Evolutionary conservation across 1,140 invertebrate species (phyloP).

Genomic region (Sinella curviseta): DNA sequence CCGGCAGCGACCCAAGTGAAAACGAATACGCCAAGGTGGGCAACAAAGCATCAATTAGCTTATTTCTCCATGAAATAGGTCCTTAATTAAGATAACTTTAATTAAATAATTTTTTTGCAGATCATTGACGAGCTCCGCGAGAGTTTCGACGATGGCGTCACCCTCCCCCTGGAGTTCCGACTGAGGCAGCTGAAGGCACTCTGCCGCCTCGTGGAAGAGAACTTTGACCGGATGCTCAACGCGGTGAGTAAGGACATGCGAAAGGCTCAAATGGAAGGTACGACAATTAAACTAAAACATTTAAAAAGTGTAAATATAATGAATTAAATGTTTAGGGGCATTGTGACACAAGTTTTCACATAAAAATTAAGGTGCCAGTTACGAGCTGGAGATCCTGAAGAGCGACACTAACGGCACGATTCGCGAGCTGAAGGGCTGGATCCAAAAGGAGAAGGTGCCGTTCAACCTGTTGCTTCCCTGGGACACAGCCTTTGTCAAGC

Average conservation of each 20-base stretch:
- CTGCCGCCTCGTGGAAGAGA: constrained; percentile 57
- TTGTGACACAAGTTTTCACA: neutral
- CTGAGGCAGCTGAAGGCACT: constrained; percentile 56
- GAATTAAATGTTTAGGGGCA: neutral
- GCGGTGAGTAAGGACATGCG: constrained; percentile 58
- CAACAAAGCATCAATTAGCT: neutral
- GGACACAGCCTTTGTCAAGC: constrained; percentile 17
- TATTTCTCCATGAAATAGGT: neutral
- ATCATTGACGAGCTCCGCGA: constrained; percentile 38
- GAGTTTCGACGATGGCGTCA: constrained; percentile 45
- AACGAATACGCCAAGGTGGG: neutral
- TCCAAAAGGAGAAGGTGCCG: constrained; percentile 33
- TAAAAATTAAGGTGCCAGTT: neutral
- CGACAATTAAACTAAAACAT: constrained; percentile 23
- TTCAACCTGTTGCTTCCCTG: constrained; percentile 30
- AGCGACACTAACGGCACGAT: constrained; percentile 27
- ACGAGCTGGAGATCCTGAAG: constrained; percentile 35
- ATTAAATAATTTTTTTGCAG: constrained; percentile 27
- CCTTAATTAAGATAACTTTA: neutral
- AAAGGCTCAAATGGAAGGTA: constrained; percentile 51
- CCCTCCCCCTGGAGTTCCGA: constrained; percentile 53
- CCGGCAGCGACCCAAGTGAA: too few species aligned
- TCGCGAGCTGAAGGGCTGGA: constrained; percentile 36
- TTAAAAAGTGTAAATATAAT: constrained; percentile 14
- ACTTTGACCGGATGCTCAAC: constrained; percentile 54